Base-by-base conservation (phyloP, 2,797 vertebrate species). In the Bradypodion pumilum region DNA sequence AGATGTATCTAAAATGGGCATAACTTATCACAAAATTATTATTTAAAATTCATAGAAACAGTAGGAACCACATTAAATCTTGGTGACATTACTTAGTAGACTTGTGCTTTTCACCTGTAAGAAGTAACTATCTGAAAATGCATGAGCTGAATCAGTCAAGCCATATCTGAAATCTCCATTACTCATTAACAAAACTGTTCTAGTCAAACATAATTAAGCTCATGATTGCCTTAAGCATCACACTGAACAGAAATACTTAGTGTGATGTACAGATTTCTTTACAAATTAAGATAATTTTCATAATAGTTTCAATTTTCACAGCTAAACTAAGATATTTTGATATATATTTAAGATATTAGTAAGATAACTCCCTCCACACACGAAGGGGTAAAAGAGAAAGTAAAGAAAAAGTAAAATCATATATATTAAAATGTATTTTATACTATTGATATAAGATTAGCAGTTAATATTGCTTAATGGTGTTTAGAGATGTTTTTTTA, bases 101-200 rank as follows among this genome's bases (percentile, higher is more conserved):
- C 37, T 59, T 56, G 27, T 29, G 27, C 21, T 2, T 69, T 46
- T 76, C 73, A 56, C 52, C 9, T 56, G 81, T 59, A 60, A 72
- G 16, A 52, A 35, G 15, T 3, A 69, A 23, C 44, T 68, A 49
- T 69, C 56, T 70, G 46, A 76, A 69, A 76, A 76, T 35, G 76
- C 23, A 73, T 62, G 59, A 32, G 42, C 23, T 72, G 19, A 59
- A 77, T 59, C 63, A 59, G 40, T 52, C 72, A 68, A 60, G 49
- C 25, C 32, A 60, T 56, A 69, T 77, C 82, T 76, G 63, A 49
- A 42, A 52, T 37, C 62, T 77, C 84, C 46, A 70, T 85, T 77
- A 85, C 77, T 81, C 73, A 72, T 81, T 70, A 76, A 15, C 40
- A 49, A 80, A 74, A n/a, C 78, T 81, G 78, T 76, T 85, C 78